Percentiles rank a stretch among this genome's conserved stretches.
phyloP scores from a whole-genome alignment of 2,888 invertebrate species.

The Malthinus seriepunctatus region DNA sequence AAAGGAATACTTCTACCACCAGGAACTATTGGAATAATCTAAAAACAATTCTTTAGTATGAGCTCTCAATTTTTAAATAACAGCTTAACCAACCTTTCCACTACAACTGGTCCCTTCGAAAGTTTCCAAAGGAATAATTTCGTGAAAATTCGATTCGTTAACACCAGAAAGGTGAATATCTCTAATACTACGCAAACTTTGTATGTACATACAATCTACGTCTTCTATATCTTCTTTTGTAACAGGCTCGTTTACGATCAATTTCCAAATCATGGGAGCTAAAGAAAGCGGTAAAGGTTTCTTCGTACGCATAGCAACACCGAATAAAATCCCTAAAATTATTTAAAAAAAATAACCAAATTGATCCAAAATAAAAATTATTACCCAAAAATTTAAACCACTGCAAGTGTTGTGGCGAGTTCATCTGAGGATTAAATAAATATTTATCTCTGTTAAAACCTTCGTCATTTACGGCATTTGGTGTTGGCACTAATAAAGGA shows the following conservation, averaged over 20 bases:
- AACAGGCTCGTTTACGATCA: constrained; percentile 62
- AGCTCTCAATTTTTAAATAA: no score
- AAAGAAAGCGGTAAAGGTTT: constrained; percentile 67
- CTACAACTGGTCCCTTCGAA: constrained; percentile 66
- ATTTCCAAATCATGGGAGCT: constrained; percentile 66
- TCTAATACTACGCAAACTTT: constrained; percentile 62
- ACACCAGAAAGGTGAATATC: constrained; percentile 65
- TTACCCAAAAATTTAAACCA: constrained; percentile 66
- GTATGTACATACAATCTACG: constrained; percentile 61
- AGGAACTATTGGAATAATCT: constrained; percentile 63
- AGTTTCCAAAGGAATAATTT: constrained; percentile 64
- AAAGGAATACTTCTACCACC: constrained; percentile 63
- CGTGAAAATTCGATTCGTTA: constrained; percentile 62
- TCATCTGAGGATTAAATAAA: constrained; percentile 62
- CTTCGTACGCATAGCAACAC: constrained; percentile 67
- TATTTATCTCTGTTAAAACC: constrained; percentile 66
- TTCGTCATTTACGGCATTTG: constrained; percentile 64
- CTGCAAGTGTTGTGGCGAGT: constrained; percentile 58
- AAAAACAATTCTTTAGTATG: constrained; percentile 25
- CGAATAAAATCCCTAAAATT: constrained; percentile 60
- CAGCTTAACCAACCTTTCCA: constrained; percentile 50
- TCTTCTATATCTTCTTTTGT: constrained; percentile 66
- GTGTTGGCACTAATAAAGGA: constrained; percentile 64
- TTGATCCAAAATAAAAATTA: constrained; percentile 4
- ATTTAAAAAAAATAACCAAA: not conserved